Percentiles rank a stretch among this genome's conserved stretches.
These are phyloP conservation scores for Eilema depressum DNA, from an alignment of 2,888 invertebrate species.

Conservation along the genomic window DNA sequence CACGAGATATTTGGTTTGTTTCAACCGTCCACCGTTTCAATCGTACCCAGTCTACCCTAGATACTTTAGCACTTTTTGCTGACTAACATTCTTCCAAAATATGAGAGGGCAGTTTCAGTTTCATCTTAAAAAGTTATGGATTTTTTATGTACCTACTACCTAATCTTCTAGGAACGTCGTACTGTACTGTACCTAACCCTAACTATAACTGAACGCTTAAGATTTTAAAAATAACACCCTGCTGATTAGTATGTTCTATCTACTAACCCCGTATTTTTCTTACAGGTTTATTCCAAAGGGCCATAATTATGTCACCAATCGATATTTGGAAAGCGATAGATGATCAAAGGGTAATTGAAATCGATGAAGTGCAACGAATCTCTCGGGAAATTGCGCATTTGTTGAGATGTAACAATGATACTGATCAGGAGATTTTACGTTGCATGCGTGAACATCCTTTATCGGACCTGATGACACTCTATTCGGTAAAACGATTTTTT, in stretches of 20 bases:
- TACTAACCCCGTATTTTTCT: conserved; percentile 31
- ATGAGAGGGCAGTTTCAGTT: too few species aligned
- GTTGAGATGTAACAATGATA: conserved; percentile 83
- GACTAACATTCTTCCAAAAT: too few species aligned
- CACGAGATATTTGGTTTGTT: too few species aligned
- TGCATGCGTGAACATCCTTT: conserved; percentile 89
- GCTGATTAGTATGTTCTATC: not conserved
- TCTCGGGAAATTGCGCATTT: conserved; percentile 87
- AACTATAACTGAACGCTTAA: too few species aligned
- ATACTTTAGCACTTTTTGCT: too few species aligned
- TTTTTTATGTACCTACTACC: too few species aligned
- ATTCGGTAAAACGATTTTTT: conserved; percentile 59
- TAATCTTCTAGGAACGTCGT: too few species aligned
- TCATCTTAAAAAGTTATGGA: too few species aligned
- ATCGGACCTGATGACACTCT: conserved; percentile 86
- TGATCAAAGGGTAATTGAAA: conserved; percentile 55
- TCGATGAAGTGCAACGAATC: conserved; percentile 73
- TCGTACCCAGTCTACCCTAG: too few species aligned
- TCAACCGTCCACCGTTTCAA: too few species aligned
- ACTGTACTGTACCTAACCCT: too few species aligned
- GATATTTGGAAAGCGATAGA: conserved; percentile 76
- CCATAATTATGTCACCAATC: conserved; percentile 89
- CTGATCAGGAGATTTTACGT: conserved; percentile 83
- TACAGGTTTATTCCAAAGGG: conserved; percentile 88
- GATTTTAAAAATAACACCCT: too few species aligned